A percentile compares a stretch with the other conserved stretches of the same genome.
Evolutionary conservation across 2,797 vertebrate genomes (phyloP).

Genomic region (Siniperca undulata): DNA sequence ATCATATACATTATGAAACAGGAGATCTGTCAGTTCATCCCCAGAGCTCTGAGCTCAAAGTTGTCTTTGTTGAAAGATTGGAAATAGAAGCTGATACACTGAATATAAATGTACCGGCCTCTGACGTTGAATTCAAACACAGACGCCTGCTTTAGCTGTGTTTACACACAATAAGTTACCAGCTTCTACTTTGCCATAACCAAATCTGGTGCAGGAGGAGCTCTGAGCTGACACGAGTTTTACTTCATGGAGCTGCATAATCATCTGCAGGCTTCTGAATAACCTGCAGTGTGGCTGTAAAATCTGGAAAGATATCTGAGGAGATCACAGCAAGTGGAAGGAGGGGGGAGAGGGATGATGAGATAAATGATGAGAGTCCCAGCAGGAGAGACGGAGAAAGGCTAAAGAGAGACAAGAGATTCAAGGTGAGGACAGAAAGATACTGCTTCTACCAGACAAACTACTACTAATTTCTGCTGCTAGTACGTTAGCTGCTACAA

Average conservation of each 20-base stretch:
- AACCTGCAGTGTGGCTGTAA: slow-evolving; percentile 18
- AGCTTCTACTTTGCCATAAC: neutral
- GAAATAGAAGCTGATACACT: neutral
- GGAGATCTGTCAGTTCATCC: neutral
- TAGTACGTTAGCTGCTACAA: neutral
- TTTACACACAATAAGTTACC: neutral
- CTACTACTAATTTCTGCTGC: too few relatives aligned
- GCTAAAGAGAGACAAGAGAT: slow-evolving; percentile 16
- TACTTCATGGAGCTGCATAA: slow-evolving; percentile 3
- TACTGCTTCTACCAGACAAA: neutral
- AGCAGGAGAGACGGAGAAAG: slow-evolving; percentile 33
- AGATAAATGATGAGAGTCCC: slow-evolving; percentile 39
- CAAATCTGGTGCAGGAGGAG: neutral
- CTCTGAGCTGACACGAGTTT: neutral
- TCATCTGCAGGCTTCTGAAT: slow-evolving; percentile 4
- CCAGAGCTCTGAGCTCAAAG: neutral
- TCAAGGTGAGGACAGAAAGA: neutral
- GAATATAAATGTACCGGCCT: neutral
- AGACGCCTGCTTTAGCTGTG: neutral
- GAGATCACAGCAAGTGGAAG: slow-evolving; percentile 37
- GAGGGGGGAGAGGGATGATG: neutral
- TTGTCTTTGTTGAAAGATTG: neutral
- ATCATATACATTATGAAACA: slow-evolving; percentile 7
- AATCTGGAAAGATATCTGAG: slow-evolving; percentile 11
- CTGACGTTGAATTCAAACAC: neutral